Evolutionary conservation across 2,113 vertebrate species (phyloP).

Genomic region (Mastomys natalensis): DNA sequence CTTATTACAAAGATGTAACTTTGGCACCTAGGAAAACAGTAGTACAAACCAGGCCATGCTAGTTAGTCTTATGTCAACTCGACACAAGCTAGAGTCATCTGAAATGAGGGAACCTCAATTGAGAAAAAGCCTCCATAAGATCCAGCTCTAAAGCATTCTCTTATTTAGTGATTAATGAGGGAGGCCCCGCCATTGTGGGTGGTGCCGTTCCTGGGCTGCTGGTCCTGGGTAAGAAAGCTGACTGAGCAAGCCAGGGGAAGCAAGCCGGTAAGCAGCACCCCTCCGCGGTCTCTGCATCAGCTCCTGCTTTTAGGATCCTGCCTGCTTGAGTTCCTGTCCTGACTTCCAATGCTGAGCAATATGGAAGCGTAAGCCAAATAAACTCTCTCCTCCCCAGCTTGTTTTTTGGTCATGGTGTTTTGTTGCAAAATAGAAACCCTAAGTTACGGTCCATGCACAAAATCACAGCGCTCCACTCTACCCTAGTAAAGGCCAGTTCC

Average conservation of each 20-base stretch:
- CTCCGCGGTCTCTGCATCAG: no score
- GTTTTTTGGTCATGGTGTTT: neutral
- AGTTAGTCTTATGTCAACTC: neutral
- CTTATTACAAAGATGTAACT: neutral
- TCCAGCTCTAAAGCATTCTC: neutral
- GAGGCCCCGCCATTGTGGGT: neutral
- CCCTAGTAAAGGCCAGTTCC: conserved; percentile 52
- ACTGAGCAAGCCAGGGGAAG: neutral
- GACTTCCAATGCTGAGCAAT: neutral
- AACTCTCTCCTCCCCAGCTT: neutral
- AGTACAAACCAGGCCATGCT: neutral
- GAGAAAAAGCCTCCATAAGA: neutral
- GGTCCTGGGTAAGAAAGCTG: neutral
- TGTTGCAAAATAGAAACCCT: neutral
- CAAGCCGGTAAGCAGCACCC: neutral
- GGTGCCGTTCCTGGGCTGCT: neutral
- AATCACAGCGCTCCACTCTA: neutral
- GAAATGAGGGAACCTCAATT: neutral
- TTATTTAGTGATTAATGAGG: neutral
- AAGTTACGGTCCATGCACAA: neutral
- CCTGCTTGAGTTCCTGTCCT: neutral
- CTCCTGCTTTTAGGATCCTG: neutral
- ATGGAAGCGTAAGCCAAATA: neutral
- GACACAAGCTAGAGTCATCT: neutral
- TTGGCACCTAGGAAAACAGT: neutral